Conservation (phyloP, 2,113 vertebrate genomes). For the Rhinichthys klamathensis region DNA sequence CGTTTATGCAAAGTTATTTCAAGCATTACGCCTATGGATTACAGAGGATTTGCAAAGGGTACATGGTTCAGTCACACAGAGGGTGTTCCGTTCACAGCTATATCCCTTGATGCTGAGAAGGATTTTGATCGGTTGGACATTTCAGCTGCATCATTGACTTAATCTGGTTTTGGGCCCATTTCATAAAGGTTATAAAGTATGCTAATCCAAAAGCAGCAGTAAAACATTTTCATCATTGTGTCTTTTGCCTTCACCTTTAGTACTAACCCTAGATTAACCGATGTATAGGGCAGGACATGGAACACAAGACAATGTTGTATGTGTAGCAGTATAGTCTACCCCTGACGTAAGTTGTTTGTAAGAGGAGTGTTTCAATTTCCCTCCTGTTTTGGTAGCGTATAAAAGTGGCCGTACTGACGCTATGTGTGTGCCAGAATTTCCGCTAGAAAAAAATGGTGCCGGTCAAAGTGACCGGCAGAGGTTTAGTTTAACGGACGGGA, state of each 20-base stretch:
- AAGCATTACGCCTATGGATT: constrained; percentile 17
- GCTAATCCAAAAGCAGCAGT: background rate
- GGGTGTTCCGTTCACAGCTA: background rate
- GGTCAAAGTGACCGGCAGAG: too few species aligned
- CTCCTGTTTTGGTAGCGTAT: too few species aligned
- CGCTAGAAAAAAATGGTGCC: too few species aligned
- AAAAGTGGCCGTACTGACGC: too few species aligned
- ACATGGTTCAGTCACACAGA: background rate
- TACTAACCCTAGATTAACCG: background rate
- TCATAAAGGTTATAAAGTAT: background rate
- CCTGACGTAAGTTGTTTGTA: too few species aligned
- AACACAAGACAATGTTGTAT: background rate
- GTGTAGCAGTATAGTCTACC: too few species aligned
- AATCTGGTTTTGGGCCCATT: constrained; percentile 15
- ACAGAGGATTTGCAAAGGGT: background rate
- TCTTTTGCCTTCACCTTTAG: background rate
- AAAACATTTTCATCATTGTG: background rate
- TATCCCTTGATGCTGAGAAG: constrained; percentile 13
- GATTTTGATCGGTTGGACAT: constrained; percentile 16
- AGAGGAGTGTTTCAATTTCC: too few species aligned
- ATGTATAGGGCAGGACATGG: background rate
- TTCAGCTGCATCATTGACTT: background rate
- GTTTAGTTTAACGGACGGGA: too few species aligned
- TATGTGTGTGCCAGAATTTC: too few species aligned
- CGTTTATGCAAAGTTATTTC: background rate